These are phyloP conservation scores for Nasonia oneida DNA, from an alignment of 2,888 invertebrate species.

Conservation along the genomic window DNA sequence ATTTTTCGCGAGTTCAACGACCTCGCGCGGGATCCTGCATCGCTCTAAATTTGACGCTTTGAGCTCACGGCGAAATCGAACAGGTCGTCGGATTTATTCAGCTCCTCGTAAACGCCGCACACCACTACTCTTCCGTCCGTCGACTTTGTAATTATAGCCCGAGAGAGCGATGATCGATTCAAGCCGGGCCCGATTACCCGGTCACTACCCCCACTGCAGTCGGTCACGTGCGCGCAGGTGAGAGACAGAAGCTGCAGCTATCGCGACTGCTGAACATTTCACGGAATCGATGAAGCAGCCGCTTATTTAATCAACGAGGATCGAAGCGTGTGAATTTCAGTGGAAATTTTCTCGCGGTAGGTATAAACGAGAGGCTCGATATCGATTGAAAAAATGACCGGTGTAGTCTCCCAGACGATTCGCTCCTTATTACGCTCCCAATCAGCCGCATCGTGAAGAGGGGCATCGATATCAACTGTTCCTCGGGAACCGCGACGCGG, in stretches of 20 bases:
- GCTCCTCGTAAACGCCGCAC: too few species aligned
- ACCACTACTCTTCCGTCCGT: neutral
- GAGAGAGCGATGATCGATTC: constrained; percentile 30
- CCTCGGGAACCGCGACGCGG: neutral
- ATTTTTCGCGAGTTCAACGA: constrained; percentile 19
- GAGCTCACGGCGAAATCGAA: neutral
- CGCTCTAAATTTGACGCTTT: neutral
- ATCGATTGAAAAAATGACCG: neutral
- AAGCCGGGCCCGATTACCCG: constrained; percentile 37
- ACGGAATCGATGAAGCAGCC: neutral
- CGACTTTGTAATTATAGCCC: constrained; percentile 44
- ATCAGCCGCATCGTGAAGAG: neutral
- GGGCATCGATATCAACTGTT: too few species aligned
- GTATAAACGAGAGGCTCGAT: neutral
- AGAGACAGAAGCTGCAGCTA: neutral
- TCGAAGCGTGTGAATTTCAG: neutral
- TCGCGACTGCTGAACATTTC: neutral
- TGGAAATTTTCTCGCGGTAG: neutral
- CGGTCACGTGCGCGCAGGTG: constrained; percentile 24
- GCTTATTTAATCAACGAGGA: constrained; percentile 21
- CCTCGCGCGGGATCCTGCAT: neutral
- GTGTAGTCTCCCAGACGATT: neutral
- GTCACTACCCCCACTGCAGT: constrained; percentile 45
- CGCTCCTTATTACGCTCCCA: neutral
- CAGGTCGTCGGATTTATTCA: constrained; percentile 33